These are phyloP conservation scores for Popillia japonica DNA, from an alignment of 1,140 invertebrate species.

Conservation along the genomic window DNA sequence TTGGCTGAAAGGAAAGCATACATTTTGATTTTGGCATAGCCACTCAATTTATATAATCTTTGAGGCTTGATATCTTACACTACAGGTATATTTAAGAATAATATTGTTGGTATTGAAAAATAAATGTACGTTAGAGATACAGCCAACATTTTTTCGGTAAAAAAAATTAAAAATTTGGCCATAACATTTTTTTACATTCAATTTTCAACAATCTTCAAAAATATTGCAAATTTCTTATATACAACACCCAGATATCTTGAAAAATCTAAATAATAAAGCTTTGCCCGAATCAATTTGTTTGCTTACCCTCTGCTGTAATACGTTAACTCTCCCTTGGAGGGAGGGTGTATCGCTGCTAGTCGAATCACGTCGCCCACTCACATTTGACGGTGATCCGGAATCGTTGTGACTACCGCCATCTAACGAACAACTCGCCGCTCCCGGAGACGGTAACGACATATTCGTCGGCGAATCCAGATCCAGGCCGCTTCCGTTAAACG, in stretches of 20 bases:
- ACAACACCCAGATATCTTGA: too few species aligned
- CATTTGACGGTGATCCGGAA: slow-evolving; percentile 68
- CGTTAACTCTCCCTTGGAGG: slow-evolving; percentile 75
- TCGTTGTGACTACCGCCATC: slow-evolving; percentile 69
- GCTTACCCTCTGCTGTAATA: slow-evolving; percentile 88
- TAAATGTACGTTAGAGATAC: too few species aligned
- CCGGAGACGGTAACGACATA: slow-evolving; percentile 79
- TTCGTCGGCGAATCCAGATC: slow-evolving; percentile 80
- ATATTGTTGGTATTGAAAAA: too few species aligned
- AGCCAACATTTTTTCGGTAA: too few species aligned
- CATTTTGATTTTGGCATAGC: slow-evolving; percentile 70
- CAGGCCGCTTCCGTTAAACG: slow-evolving; percentile 72
- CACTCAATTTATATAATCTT: not conserved
- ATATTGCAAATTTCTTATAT: too few species aligned
- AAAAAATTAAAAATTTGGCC: too few species aligned
- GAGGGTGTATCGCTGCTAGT: slow-evolving; percentile 56
- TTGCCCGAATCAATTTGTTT: slow-evolving; percentile 59
- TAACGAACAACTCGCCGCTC: slow-evolving; percentile 72
- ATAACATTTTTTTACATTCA: too few species aligned
- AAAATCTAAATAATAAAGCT: slow-evolving; percentile 11
- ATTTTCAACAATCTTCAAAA: too few species aligned
- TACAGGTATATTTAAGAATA: too few species aligned
- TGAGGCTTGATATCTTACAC: too few species aligned
- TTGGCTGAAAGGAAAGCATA: slow-evolving; percentile 64
- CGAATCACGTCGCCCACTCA: slow-evolving; percentile 65